Conservation (phyloP, 2,797 vertebrate genomes). For the Urosaurus nigricauda region DNA sequence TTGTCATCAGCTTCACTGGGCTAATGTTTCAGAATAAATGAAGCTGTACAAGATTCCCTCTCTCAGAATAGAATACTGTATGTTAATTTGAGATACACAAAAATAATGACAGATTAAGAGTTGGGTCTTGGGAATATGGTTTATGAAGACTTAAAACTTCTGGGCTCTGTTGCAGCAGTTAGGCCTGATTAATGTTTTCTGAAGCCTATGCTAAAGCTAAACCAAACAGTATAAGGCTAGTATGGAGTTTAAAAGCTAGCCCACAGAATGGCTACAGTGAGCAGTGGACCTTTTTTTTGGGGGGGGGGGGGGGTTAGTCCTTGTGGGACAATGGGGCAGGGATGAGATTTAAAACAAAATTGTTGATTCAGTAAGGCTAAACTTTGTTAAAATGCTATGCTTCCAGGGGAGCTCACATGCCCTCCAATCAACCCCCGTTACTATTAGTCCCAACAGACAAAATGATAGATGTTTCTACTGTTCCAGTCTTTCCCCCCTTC, state of each 20-base stretch:
- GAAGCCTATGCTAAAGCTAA: not conserved
- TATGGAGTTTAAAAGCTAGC: not conserved
- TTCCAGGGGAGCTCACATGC: not conserved
- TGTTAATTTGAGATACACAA: not conserved
- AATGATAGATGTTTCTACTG: no score
- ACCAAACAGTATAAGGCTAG: not conserved
- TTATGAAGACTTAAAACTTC: not conserved
- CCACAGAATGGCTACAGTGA: not conserved
- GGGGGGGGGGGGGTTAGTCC: no score
- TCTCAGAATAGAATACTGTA: not conserved
- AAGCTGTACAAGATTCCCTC: no score
- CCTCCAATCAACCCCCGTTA: not conserved
- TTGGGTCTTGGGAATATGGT: not conserved
- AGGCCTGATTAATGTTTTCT: not conserved
- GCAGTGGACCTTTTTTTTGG: not conserved
- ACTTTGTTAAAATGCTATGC: not conserved
- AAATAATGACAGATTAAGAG: not conserved
- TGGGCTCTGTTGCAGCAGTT: not conserved
- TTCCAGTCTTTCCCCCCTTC: no score
- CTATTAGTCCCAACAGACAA: not conserved
- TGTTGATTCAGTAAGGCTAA: not conserved
- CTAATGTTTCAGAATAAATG: no score
- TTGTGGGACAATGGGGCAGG: not conserved
- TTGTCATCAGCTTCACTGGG: not conserved
- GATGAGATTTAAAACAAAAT: not conserved